Percentiles rank a stretch among this genome's conserved stretches.
Conservation (phyloP, 2,113 vertebrate species). For the Rhynchopsitta pachyrhyncha region DNA sequence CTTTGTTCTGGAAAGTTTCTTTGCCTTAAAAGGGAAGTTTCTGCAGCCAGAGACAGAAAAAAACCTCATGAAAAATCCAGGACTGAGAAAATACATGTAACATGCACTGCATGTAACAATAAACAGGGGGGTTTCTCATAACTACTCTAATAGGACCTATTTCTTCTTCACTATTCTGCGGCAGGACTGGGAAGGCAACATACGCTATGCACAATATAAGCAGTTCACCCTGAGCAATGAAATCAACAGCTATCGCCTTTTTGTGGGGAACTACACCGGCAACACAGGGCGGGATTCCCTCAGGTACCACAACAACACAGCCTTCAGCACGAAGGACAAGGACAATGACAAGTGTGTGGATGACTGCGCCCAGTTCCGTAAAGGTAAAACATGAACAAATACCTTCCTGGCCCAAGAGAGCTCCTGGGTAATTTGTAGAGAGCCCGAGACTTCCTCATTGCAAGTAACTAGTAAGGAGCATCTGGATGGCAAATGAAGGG, state of each 20-base stretch:
- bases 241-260: constrained; percentile 91
- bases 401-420: accelerated
- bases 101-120: accelerated
- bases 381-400: constrained; percentile 73
- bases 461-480: background rate
- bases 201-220: constrained; percentile 84
- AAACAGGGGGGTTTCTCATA: background rate
- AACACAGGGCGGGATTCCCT: constrained; percentile 85
- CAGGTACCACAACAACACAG: constrained; percentile 96
- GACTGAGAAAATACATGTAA: background rate
- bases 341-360: constrained; percentile 98
- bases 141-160: accelerated
- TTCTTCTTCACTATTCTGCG: background rate
- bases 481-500: background rate
- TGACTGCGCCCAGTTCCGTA: constrained; percentile 87
- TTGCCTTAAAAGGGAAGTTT: background rate
- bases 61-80: background rate
- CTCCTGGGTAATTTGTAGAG: background rate
- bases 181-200: constrained; percentile 92
- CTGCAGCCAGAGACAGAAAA: background rate
- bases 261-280: constrained; percentile 89
- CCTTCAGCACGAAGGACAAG: constrained; percentile 96
- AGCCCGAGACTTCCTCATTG: background rate
- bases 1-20: background rate
- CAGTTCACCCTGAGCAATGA: constrained; percentile 87